A percentile compares a stretch with the other conserved stretches of the same genome.
phyloP scores from a whole-genome alignment of 2,888 invertebrate species.

The Drosophila aldrichi region DNA sequence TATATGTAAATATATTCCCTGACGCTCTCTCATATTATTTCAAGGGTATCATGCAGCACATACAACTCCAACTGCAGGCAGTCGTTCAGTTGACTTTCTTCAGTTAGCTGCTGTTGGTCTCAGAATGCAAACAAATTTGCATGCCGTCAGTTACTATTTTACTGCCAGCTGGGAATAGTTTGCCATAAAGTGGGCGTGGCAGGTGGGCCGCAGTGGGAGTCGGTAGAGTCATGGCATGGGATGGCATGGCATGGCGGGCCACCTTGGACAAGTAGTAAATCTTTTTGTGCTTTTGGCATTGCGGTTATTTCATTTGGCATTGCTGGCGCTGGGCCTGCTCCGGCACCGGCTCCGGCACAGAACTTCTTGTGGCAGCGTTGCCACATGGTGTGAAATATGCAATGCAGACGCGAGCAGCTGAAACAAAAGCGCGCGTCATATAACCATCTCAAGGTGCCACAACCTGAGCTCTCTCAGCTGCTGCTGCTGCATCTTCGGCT shows the following conservation, averaged over 20 bases:
- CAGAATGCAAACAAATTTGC: conserved; percentile 80
- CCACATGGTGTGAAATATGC: conserved; percentile 81
- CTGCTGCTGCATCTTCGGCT: neutral
- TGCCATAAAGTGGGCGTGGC: conserved; percentile 14
- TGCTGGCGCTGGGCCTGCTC: neutral
- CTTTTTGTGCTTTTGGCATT: conserved; percentile 70
- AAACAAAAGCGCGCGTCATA: conserved; percentile 69
- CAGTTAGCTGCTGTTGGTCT: conserved; percentile 45
- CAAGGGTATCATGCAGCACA: conserved; percentile 37
- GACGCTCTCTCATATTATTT: neutral
- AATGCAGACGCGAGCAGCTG: conserved; percentile 38
- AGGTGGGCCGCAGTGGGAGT: conserved; percentile 3
- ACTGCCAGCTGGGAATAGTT: conserved; percentile 74
- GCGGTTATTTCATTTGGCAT: conserved; percentile 63
- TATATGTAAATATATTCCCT: too few relatives aligned
- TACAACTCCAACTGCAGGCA: neutral
- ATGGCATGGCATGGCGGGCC: conserved; percentile 1
- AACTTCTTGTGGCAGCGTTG: conserved; percentile 65
- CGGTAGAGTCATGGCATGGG: neutral
- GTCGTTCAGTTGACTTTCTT: conserved; percentile 35
- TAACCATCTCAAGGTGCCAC: conserved; percentile 56
- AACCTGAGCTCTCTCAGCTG: neutral
- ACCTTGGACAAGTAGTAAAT: conserved; percentile 69
- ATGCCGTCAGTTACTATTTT: conserved; percentile 81
- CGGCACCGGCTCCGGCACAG: conserved; percentile 7